phyloP scores from a whole-genome alignment of 1,140 invertebrate species.

The Orchestia grillus region DNA sequence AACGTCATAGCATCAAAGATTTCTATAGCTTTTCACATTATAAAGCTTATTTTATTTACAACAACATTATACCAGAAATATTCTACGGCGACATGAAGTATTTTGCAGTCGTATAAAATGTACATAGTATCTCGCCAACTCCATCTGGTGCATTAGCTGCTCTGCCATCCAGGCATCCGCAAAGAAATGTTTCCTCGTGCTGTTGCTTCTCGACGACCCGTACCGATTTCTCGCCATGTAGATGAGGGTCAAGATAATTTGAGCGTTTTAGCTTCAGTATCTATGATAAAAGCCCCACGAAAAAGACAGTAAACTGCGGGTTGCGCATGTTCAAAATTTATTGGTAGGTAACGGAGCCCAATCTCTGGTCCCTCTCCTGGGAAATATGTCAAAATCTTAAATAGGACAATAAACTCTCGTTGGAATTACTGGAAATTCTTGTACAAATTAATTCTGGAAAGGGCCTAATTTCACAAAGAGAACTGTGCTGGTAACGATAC shows the following conservation, averaged over 20 bases:
- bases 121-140: not conserved
- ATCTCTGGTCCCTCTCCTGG: not conserved
- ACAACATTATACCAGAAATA: not conserved
- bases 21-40: not conserved
- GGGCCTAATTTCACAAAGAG: not conserved
- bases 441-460: not conserved
- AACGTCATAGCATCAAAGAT: not conserved
- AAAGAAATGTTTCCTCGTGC: not conserved
- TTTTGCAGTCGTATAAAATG: not conserved
- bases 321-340: not conserved
- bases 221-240: not conserved
- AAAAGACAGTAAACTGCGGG: not conserved
- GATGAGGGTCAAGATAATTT: constrained; percentile 8
- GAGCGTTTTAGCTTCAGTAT: not conserved
- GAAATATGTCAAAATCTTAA: not conserved
- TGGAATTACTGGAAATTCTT: too few relatives aligned
- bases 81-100: not conserved
- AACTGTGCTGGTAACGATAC: not conserved
- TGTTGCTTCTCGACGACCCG: not conserved
- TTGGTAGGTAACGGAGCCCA: not conserved
- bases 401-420: not conserved
- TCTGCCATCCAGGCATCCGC: not conserved
- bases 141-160: not conserved
- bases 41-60: not conserved
- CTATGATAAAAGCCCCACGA: not conserved